phyloP scores from a whole-genome alignment of 53 echinoderm and acorn worm genomes.

The Paelopatides confundens region DNA sequence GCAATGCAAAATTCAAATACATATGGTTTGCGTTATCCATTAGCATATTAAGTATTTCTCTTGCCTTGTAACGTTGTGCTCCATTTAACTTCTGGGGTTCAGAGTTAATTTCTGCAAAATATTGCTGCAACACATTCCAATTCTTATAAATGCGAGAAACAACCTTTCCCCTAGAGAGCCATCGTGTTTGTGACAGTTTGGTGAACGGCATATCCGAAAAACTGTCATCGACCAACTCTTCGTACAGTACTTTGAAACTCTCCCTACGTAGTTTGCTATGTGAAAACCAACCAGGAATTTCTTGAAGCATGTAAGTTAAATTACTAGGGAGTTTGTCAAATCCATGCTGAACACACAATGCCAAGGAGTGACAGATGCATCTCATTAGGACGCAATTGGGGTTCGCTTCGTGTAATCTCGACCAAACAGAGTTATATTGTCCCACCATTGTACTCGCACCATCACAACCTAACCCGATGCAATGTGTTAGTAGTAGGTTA shows the following conservation, averaged over 20 bases:
- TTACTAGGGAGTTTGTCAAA: constrained; percentile 17
- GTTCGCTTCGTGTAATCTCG: background rate
- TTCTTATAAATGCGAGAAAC: background rate
- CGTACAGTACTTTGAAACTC: background rate
- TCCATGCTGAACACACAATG: constrained; percentile 9
- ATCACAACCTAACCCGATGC: constrained; percentile 23
- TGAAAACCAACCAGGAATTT: constrained; percentile 37
- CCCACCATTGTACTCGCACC: constrained; percentile 24
- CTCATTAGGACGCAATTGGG: constrained; percentile 20
- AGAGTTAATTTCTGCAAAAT: background rate
- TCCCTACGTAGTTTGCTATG: constrained; percentile 10
- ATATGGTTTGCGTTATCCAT: constrained; percentile 13
- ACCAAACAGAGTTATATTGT: constrained; percentile 45
- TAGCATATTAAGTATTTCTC: constrained; percentile 36
- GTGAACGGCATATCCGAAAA: constrained; percentile 8
- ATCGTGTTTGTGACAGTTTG: constrained; percentile 20
- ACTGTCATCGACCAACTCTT: constrained; percentile 1
- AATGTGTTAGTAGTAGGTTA: background rate
- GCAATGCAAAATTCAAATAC: constrained; percentile 12
- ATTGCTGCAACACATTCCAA: background rate
- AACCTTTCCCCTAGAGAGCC: constrained; percentile 30
- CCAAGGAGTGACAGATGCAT: constrained; percentile 36
- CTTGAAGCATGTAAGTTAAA: constrained; percentile 11
- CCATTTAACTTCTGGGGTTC: background rate
- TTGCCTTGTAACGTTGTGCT: constrained; percentile 22